Evolutionary conservation across 2,888 invertebrate species (phyloP).

Genomic region (Agrotis segetum): DNA sequence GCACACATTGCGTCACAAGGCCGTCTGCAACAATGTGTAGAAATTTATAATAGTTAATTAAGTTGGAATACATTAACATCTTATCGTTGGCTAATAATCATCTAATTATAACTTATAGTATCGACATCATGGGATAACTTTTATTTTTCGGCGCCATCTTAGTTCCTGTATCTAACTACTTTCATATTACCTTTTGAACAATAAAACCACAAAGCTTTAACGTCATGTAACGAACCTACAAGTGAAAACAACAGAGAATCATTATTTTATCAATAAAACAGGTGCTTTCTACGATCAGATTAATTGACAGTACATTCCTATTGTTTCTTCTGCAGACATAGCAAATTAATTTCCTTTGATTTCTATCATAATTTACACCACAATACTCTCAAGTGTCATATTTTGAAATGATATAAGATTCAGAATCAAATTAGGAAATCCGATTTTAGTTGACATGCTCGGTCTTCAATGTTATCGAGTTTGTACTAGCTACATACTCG

Average conservation of each 20-base stretch:
- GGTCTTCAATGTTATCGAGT: background rate
- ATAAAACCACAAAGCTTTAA: slow-evolving; percentile 3
- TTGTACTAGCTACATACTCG: background rate
- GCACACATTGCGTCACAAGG: slow-evolving; percentile 68
- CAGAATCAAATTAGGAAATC: background rate
- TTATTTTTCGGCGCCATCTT: slow-evolving; percentile 27
- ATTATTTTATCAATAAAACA: slow-evolving; percentile 32
- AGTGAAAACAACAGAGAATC: slow-evolving; percentile 33
- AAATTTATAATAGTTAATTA: slow-evolving; percentile 70
- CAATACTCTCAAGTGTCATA: slow-evolving; percentile 2
- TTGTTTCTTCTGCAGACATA: slow-evolving; percentile 23
- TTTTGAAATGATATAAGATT: slow-evolving; percentile 8
- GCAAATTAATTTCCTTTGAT: slow-evolving; percentile 30
- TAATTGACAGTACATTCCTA: slow-evolving; percentile 37
- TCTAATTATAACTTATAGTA: slow-evolving; percentile 65
- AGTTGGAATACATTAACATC: slow-evolving; percentile 67
- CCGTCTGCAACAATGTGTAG: slow-evolving; percentile 71
- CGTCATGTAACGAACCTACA: slow-evolving; percentile 10
- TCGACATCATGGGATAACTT: slow-evolving; percentile 55
- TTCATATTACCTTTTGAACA: slow-evolving; percentile 31
- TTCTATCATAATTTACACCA: slow-evolving; percentile 11
- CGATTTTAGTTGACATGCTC: background rate
- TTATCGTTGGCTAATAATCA: slow-evolving; percentile 68
- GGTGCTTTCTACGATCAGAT: slow-evolving; percentile 27
- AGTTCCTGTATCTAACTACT: slow-evolving; percentile 9